A percentile compares a stretch with the other conserved stretches of the same genome.
These are phyloP conservation scores for Oreonectes daqikongensis DNA, from an alignment of 2,797 vertebrate genomes.

Conservation along the genomic window DNA sequence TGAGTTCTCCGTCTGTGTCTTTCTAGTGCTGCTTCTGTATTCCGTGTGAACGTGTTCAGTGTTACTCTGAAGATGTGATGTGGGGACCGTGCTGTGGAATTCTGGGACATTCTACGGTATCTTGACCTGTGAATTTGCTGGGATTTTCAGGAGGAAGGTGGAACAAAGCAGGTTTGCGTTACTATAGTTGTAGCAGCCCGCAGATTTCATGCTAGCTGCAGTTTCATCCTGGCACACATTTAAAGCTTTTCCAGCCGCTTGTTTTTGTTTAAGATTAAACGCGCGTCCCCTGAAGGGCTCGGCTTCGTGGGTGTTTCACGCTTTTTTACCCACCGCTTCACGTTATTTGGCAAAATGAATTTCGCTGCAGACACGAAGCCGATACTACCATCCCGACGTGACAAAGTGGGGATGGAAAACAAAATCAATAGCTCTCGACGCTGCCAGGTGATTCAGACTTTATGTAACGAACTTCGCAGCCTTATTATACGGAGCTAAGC, in stretches of 20 bases:
- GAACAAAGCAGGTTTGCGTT: background rate
- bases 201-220: background rate
- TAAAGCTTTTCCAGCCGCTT: background rate
- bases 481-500: constrained; percentile 62
- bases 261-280: constrained; percentile 10
- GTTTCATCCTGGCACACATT: background rate
- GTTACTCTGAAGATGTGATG: constrained; percentile 31
- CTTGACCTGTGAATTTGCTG: background rate
- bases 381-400: background rate
- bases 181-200: background rate
- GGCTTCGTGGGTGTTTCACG: background rate
- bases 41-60: constrained; percentile 43
- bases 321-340: constrained; percentile 37
- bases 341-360: constrained; percentile 19
- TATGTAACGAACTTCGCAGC: constrained; percentile 64
- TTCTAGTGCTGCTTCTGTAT: constrained; percentile 22
- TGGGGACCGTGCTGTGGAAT: constrained; percentile 20
- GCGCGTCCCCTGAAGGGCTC: background rate
- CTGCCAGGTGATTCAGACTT: constrained; percentile 28
- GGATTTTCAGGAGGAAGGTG: background rate
- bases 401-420: constrained; percentile 24
- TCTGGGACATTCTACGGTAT: background rate
- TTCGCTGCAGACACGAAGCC: constrained; percentile 20
- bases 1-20: constrained; percentile 5
- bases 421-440: constrained; percentile 22